Conservation (phyloP, 2,797 vertebrate species). For the Ptychobarbus kaznakovi region DNA sequence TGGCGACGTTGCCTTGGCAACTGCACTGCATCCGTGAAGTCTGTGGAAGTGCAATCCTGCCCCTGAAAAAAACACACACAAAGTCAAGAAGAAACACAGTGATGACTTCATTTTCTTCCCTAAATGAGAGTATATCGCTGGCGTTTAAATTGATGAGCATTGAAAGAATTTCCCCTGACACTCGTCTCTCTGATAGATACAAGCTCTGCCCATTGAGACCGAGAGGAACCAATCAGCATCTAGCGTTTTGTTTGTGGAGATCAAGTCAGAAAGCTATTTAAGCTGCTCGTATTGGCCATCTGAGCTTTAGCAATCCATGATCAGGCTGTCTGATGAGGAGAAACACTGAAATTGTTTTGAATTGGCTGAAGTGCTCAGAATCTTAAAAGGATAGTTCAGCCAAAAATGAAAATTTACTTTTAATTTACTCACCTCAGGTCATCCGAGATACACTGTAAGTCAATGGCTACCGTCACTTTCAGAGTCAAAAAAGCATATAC, state of each 20-base stretch:
- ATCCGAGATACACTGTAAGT: neutral
- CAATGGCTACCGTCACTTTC: neutral
- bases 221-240: constrained; percentile 4
- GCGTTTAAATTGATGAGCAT: constrained; percentile 12
- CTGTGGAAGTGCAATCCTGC: constrained; percentile 4
- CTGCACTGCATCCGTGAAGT: constrained; percentile 36
- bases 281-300: constrained; percentile 20
- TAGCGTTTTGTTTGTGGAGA: constrained; percentile 10
- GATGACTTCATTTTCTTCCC: constrained; percentile 33
- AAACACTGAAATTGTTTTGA: constrained; percentile 13
- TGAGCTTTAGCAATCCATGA: constrained; percentile 20
- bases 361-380: constrained; percentile 1
- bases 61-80: neutral
- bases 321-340: constrained; percentile 20
- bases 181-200: constrained; percentile 19
- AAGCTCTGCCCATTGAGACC: neutral
- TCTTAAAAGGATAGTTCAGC: constrained; percentile 1
- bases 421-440: neutral
- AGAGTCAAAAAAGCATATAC: neutral
- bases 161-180: constrained; percentile 19
- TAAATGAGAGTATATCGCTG: constrained; percentile 17
- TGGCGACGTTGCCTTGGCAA: constrained; percentile 50
- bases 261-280: constrained; percentile 31
- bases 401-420: neutral
- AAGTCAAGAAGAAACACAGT: constrained; percentile 32